Evolutionary conservation across 2,888 invertebrate species (phyloP).

Genomic region (Atrina japonica): DNA sequence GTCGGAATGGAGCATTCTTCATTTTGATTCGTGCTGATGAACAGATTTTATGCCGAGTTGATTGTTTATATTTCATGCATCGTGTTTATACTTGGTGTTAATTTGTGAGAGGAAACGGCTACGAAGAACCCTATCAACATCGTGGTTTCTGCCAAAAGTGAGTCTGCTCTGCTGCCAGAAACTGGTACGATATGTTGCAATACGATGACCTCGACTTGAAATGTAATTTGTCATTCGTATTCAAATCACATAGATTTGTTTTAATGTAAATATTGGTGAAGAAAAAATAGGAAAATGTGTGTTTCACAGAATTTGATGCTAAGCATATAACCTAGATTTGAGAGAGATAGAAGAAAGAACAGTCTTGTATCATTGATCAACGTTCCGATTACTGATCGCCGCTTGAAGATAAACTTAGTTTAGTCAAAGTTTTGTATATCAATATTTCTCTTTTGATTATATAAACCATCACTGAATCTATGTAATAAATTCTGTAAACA

Average conservation of each 20-base stretch:
- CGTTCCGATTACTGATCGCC: no score
- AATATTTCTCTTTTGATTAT: no score
- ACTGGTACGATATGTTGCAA: constrained; percentile 32
- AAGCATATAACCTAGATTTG: constrained; percentile 18
- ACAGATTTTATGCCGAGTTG: constrained; percentile 37
- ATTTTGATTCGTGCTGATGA: constrained; percentile 36
- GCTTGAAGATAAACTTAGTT: no score
- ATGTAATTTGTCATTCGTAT: constrained; percentile 45
- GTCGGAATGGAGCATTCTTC: constrained; percentile 39
- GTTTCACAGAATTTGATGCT: constrained; percentile 24
- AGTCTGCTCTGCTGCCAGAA: constrained; percentile 30
- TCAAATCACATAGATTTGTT: constrained; percentile 37
- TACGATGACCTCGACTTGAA: constrained; percentile 33
- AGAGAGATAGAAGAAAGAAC: constrained; percentile 6
- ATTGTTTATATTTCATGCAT: constrained; percentile 62
- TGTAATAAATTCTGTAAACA: no score
- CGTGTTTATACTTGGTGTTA: constrained; percentile 67
- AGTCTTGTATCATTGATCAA: no score
- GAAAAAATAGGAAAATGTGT: constrained; percentile 11
- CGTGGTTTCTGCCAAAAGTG: constrained; percentile 39
- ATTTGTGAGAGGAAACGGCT: constrained; percentile 60
- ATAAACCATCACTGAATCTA: no score
- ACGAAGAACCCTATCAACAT: constrained; percentile 38
- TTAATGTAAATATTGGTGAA: constrained; percentile 37
- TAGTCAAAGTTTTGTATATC: no score